Evolutionary conservation across 2,113 vertebrate genomes (phyloP).

Genomic region (Hyla sarda): DNA sequence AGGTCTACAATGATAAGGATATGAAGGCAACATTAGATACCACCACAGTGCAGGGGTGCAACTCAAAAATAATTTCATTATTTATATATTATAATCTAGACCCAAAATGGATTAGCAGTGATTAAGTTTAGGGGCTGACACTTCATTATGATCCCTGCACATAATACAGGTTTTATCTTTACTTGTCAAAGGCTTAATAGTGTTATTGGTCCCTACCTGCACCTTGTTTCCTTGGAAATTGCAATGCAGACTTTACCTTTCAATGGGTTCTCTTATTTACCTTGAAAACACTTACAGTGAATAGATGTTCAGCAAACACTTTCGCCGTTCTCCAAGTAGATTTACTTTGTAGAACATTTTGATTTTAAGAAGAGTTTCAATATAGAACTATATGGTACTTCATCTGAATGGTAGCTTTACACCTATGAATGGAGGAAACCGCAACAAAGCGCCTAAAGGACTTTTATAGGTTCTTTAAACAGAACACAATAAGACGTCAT

Average conservation of each 20-base stretch:
- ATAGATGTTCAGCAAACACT: not conserved
- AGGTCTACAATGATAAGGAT: not conserved
- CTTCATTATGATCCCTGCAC: not conserved
- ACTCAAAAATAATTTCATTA: not conserved
- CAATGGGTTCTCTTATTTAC: not conserved
- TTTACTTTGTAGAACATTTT: not conserved
- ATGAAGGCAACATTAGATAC: not conserved
- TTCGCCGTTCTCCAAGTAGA: not conserved
- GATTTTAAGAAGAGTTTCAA: not conserved
- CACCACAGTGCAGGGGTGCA: not conserved
- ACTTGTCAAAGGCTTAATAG: not conserved
- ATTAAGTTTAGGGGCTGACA: not conserved
- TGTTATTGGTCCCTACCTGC: not conserved
- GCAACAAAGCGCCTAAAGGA: not conserved
- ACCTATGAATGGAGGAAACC: not conserved
- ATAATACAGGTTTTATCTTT: not conserved
- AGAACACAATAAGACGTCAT: not conserved
- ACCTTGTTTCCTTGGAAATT: not conserved
- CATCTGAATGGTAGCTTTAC: not conserved
- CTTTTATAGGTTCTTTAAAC: constrained; percentile 9
- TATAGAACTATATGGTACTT: not conserved
- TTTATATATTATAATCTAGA: too few species aligned
- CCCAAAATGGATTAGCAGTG: too few species aligned
- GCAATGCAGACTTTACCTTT: not conserved
- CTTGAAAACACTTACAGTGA: not conserved